Base-by-base conservation (phyloP, 2,888 invertebrate genomes). In the Phalera bucephala region DNA sequence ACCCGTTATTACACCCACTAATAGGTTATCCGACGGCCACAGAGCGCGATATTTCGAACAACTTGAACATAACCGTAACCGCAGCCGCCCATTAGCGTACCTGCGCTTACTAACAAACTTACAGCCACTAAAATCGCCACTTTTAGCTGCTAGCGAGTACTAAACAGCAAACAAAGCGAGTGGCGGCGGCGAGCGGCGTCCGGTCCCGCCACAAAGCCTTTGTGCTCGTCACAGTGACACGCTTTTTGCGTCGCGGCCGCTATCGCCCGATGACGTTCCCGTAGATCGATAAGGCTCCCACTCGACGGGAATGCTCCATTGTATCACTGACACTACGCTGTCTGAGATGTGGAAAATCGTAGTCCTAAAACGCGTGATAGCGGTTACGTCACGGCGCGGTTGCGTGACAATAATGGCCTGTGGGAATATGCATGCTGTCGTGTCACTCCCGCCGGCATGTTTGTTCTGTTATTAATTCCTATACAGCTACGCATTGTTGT, bases 201-300 rank as follows among this genome's bases (percentile, higher is more conserved):
- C 85, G 85, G 83, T 72, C 67, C 33, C 71, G 57, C 80, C 77
- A 88, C 87, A 87, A 89, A 87, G 85, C 64, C 86, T 79, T 84
- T 84, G 82, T 84, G 68, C 64, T 73, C 79, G 84, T 73, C 83
- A 77, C 73, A 85, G 74, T 87, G 87, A 86, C 87, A 88, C 86
- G 87, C 86, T 89, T 88, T 87, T 88, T 89, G 85, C 86, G 80
- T 76, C 76, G 69, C 76, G 75, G 72, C 75, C 77, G 85, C 80
- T 87, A 89, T 87, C 87, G 83, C 80, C 62, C 84, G 87, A 88
- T 87, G 88, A 89, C 86, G 86, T 84, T 76, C 85, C 80, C 65
- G 80, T 79, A 85, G 85, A 88, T 88, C 87, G 88, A 88, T 88
- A 89, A 89, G 87, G 81, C 76, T 79, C 79, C 79, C 79, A 80